These are phyloP conservation scores for Lepidochrysops patricia DNA, from an alignment of 2,888 invertebrate genomes.

Conservation along the genomic window DNA sequence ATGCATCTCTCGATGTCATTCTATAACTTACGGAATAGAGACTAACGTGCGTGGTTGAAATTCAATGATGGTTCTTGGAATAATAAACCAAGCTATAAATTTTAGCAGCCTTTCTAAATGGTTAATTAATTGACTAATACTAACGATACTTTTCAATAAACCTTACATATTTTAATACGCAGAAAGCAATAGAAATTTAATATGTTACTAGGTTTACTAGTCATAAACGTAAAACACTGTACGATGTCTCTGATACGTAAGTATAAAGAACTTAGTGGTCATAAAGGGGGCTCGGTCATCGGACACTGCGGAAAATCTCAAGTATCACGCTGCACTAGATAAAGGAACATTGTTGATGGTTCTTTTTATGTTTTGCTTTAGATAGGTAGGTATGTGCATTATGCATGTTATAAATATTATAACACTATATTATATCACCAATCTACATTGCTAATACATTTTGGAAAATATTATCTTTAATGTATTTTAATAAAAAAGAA, in stretches of 20 bases:
- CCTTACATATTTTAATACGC: background rate
- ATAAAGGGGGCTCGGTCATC: conserved; percentile 46
- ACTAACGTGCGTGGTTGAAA: background rate
- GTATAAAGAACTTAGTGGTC: conserved; percentile 34
- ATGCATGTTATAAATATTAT: too few relatives aligned
- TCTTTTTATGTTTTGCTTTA: background rate
- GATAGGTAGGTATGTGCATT: too few relatives aligned
- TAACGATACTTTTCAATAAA: background rate
- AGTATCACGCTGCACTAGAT: background rate
- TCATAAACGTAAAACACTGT: background rate
- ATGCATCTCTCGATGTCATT: conserved; percentile 22
- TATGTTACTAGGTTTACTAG: background rate
- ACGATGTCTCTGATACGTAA: conserved; percentile 20
- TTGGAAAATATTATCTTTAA: too few relatives aligned
- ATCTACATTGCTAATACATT: too few relatives aligned
- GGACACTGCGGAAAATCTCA: conserved; percentile 49
- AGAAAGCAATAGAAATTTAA: background rate
- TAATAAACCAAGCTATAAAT: background rate
- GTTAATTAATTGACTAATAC: background rate
- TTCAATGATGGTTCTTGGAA: background rate
- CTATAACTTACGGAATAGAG: conserved; percentile 14
- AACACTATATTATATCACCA: too few relatives aligned
- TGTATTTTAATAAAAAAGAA: too few relatives aligned
- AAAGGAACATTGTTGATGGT: background rate
- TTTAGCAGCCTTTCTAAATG: background rate